Base-by-base conservation (phyloP, 2,113 vertebrate genomes). In the Melanostigma gelatinosum region DNA sequence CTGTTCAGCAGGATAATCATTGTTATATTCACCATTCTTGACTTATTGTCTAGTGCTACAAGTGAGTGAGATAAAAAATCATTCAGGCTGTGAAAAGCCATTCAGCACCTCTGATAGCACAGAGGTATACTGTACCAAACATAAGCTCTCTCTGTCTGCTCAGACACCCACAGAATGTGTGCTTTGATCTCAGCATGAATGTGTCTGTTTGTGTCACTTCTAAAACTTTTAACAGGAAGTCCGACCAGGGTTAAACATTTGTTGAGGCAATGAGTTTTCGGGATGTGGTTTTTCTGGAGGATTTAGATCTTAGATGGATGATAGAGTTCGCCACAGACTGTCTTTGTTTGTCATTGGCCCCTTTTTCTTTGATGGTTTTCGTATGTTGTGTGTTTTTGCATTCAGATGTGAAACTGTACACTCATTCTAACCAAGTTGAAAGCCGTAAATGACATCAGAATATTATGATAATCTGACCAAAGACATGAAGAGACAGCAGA, bases 201-300 rank as follows among this genome's bases (percentile, higher is more conserved):
- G 77, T 81, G 84, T 88, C 84, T 89, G 84, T 89, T 88, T 91
- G 84, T 91, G 87, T 86, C 86, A 70, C 87, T 82, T 87, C 81
- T 79, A 18, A 89, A 91, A 87, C 82, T 22, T 84, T 75, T 72
- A 57, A 88, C 84, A 88, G 89, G 89, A 92, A 90, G 82, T 85
- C 87, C 61, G 58, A 65, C 60, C 72, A 42, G 61, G 72, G 70
- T 74, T 84, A 24, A 79, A 80, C 76, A 77, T 91, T 90, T 85
- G 75, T 85, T 83, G 71, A 85, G 81, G 85, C 79, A 61, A 80
- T 64, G 76, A 87, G 63, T 77, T 87, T 86, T 85, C 57, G 52
- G 91, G 93, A 93, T 93, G 91, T 93, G 93, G 91, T 73, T 93
- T 91, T 87, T 85, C 82, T 64, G 44, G 54, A 81, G 77, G 89